phyloP scores from a whole-genome alignment of 2,888 invertebrate genomes.

The Conomelus anceps region DNA sequence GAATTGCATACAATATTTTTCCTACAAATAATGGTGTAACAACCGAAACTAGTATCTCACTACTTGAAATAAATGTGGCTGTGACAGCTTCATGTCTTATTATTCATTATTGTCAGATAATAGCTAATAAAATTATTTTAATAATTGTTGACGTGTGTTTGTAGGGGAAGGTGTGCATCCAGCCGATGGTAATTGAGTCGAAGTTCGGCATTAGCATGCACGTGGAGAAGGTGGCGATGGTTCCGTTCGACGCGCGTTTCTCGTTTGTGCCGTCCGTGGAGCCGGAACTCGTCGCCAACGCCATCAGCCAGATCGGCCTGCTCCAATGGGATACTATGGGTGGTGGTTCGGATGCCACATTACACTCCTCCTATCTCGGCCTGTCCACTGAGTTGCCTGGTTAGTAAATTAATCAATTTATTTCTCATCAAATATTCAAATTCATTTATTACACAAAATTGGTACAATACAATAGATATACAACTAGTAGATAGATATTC shows the following conservation, averaged over 20 bases:
- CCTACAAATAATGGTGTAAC: too few relatives aligned
- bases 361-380: slow-evolving; percentile 77
- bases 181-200: slow-evolving; percentile 72
- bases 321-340: slow-evolving; percentile 64
- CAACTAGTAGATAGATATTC: too few relatives aligned
- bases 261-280: slow-evolving; percentile 43
- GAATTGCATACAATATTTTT: too few relatives aligned
- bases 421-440: too few relatives aligned
- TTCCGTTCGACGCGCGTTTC: slow-evolving; percentile 56
- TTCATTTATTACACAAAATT: too few relatives aligned
- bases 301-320: slow-evolving; percentile 48
- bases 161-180: slow-evolving; percentile 69
- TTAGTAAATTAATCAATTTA: too few relatives aligned
- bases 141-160: slow-evolving; percentile 34
- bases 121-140: neutral
- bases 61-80: too few relatives aligned
- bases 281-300: slow-evolving; percentile 46
- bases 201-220: slow-evolving; percentile 74
- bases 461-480: too few relatives aligned
- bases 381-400: slow-evolving; percentile 58
- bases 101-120: too few relatives aligned
- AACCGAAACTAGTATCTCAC: too few relatives aligned
- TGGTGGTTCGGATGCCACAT: slow-evolving; percentile 63
- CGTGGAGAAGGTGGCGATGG: slow-evolving; percentile 57
- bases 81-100: too few relatives aligned